These are phyloP conservation scores for Siphamia tubifer DNA, from an alignment of 2,113 vertebrate genomes.

Conservation along the genomic window DNA sequence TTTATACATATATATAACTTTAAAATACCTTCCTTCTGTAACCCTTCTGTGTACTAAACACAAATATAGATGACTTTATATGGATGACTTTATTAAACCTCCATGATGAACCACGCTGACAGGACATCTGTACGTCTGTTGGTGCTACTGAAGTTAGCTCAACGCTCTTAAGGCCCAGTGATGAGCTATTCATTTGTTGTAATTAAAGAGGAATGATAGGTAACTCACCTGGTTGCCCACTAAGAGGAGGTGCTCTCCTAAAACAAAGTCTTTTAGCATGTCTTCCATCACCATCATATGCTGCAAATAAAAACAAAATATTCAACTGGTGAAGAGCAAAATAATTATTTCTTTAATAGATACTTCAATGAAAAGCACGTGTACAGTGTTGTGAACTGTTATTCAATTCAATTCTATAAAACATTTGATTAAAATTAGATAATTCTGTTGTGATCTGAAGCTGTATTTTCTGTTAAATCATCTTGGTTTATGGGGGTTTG, in stretches of 20 bases:
- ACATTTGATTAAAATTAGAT: too few relatives aligned
- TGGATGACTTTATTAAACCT: too few relatives aligned
- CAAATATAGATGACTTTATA: too few relatives aligned
- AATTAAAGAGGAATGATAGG: neutral
- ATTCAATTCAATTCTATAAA: too few relatives aligned
- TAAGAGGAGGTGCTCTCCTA: conserved; percentile 94
- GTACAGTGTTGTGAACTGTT: neutral
- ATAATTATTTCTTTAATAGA: neutral
- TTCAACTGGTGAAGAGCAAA: neutral
- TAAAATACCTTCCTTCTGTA: too few relatives aligned
- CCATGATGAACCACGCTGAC: too few relatives aligned
- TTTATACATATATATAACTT: too few relatives aligned
- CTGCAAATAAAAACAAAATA: conserved; percentile 67
- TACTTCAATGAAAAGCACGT: neutral
- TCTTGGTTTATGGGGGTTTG: neutral
- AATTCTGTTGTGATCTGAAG: too few relatives aligned
- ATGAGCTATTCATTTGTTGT: neutral
- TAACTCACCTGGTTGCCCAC: conserved; percentile 95
- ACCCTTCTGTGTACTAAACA: too few relatives aligned
- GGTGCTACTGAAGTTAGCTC: too few relatives aligned
- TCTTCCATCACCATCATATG: conserved; percentile 97
- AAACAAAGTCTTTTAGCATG: conserved; percentile 95
- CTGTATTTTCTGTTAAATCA: too few relatives aligned
- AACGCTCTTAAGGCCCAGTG: neutral
- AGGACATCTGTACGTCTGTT: too few relatives aligned